Percentiles rank a stretch among this genome's conserved stretches.
Evolutionary conservation across 2,888 invertebrate species (phyloP).

Genomic region (Cosmorhoe ocellata): DNA sequence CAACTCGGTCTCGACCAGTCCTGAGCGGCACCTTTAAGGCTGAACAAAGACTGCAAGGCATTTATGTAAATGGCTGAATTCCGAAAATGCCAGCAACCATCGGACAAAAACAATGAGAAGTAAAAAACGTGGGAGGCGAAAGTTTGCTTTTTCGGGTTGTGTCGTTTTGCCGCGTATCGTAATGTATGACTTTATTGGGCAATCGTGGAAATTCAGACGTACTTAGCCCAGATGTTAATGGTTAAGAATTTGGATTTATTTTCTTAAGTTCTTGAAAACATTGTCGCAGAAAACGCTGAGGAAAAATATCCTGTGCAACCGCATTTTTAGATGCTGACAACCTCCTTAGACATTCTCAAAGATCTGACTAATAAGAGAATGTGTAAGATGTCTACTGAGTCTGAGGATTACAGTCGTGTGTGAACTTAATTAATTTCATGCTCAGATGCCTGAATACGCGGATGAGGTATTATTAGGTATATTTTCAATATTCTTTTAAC

Average conservation of each 20-base stretch:
- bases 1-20: slow-evolving; percentile 45
- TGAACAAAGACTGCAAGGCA: slow-evolving; percentile 71
- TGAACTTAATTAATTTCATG: too few species aligned
- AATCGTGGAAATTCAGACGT: slow-evolving; percentile 32
- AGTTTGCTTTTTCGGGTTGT: slow-evolving; percentile 69
- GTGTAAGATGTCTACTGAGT: too few species aligned
- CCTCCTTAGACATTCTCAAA: too few species aligned
- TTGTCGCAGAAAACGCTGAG: neutral
- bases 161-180: slow-evolving; percentile 53
- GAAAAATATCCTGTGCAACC: neutral
- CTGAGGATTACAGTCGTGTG: too few species aligned
- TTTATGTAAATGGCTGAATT: slow-evolving; percentile 80
- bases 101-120: slow-evolving; percentile 68
- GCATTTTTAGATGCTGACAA: too few species aligned
- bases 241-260: slow-evolving; percentile 52
- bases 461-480: too few species aligned
- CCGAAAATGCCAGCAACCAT: slow-evolving; percentile 70
- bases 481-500: too few species aligned
- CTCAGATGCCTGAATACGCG: too few species aligned
- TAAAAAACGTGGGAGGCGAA: slow-evolving; percentile 70
- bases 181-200: slow-evolving; percentile 40
- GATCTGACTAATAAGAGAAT: too few species aligned
- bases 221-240: slow-evolving; percentile 51
- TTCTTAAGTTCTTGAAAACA: slow-evolving; percentile 18
- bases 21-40: slow-evolving; percentile 74